Percentiles rank a stretch among this genome's conserved stretches.
phyloP scores from a whole-genome alignment of 2,797 vertebrate species.

The Ctenochaetus hawaiiensis region DNA sequence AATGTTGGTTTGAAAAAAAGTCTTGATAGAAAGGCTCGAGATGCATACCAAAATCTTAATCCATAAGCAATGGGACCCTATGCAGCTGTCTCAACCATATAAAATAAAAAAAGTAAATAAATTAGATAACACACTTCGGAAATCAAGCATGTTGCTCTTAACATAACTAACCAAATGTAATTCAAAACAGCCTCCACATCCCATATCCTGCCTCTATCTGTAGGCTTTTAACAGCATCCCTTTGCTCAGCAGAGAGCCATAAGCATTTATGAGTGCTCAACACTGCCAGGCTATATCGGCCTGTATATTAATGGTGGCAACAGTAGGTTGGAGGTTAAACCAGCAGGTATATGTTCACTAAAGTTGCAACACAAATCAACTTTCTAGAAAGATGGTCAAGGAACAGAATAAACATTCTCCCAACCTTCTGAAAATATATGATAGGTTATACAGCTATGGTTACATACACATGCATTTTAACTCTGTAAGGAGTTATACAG shows the following conservation, averaged over 20 bases:
- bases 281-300: conserved; percentile 22
- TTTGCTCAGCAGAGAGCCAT: conserved; percentile 52
- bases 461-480: too few species aligned
- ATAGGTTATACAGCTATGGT: too few species aligned
- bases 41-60: background rate
- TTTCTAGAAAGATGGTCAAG: background rate
- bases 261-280: conserved; percentile 45
- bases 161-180: conserved; percentile 52
- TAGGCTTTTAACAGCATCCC: conserved; percentile 43
- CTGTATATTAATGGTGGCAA: conserved; percentile 20
- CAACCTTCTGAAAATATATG: background rate
- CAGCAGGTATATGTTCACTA: background rate
- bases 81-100: conserved; percentile 2
- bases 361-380: conserved; percentile 8
- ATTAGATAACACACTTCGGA: conserved; percentile 47
- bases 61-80: background rate
- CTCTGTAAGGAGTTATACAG: too few species aligned
- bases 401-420: background rate
- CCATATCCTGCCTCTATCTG: conserved; percentile 32
- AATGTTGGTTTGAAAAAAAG: background rate
- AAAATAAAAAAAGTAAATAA: conserved; percentile 28
- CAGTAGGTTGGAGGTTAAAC: conserved; percentile 34
- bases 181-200: conserved; percentile 45
- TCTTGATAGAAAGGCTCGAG: background rate
- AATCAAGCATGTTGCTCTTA: conserved; percentile 54